Evolutionary conservation across 2,113 vertebrate species (phyloP).

Genomic region (Macheiramphus alcinus): DNA sequence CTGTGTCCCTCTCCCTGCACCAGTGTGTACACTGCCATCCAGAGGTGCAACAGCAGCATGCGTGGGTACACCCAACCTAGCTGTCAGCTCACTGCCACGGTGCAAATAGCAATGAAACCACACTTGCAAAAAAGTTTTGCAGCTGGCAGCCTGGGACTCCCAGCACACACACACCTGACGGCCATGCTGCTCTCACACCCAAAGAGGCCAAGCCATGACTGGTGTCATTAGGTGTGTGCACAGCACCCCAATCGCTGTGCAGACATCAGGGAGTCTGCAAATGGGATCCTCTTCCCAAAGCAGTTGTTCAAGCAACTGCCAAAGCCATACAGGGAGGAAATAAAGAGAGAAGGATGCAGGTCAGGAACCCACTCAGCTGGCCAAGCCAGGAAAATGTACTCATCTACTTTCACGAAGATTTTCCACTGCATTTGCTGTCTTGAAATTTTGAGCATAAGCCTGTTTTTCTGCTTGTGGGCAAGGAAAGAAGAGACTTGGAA

Average conservation of each 20-base stretch:
- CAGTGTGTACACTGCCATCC: not conserved
- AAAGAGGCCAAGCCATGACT: fast-evolving
- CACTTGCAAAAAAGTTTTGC: not conserved
- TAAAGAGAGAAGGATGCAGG: not conserved
- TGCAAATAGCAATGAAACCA: not conserved
- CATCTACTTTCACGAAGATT: not conserved
- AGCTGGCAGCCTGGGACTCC: not conserved
- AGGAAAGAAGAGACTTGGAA: not conserved
- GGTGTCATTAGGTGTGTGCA: not conserved
- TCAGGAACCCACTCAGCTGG: not conserved
- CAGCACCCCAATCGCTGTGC: fast-evolving
- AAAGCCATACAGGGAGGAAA: not conserved
- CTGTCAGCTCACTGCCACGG: not conserved
- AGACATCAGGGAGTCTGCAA: too few species aligned
- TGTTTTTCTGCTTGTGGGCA: fast-evolving
- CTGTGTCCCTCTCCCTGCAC: not conserved
- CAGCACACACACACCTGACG: fast-evolving
- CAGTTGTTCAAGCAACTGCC: not conserved
- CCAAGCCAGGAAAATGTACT: not conserved
- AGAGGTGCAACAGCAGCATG: not conserved
- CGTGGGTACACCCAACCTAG: not conserved
- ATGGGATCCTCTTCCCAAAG: not conserved
- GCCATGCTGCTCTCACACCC: not conserved
- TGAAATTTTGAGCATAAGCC: not conserved
- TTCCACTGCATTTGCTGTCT: not conserved